Evolutionary conservation across 2,888 invertebrate genomes (phyloP), one percentile per base, ranked within the genome.

Genomic region (Achlya flavicornis): DNA sequence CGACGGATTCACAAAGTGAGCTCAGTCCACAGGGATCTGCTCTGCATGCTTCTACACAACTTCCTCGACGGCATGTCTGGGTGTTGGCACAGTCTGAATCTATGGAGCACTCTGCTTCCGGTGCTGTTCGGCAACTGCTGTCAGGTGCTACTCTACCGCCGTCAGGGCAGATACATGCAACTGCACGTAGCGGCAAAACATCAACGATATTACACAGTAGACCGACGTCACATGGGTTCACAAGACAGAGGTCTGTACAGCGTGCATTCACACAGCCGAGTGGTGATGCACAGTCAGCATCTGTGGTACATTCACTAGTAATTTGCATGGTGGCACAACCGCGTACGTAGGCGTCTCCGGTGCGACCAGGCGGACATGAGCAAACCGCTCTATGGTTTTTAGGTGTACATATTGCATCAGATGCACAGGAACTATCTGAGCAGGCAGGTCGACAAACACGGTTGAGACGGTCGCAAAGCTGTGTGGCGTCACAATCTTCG

Each of bases 131-230:
- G 85, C 98, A 98, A 70, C 95, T 95, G 72, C 96, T 97, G 63
- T 96, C 95, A 7, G 94, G 94, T 71, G 97, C 96, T 0, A 96
- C 95, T 58, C 97, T 95, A 0, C 97, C 97, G 68, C 98, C 97
- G 57, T 96, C 95, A 16, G 97, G 97, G 88, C 98, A 98, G 79
- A 97, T 95, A 83, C 98, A 98, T 76, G 98, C 97, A 76, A 98
- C 96, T 0, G 98, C 97, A 62, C 97, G 95, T 69, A 98, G 89
- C 3, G 98, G 98, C 59, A 96, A 83, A 0, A 97, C 96, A 75
- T 97, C 97, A 12, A 97, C 92, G 0, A 97, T 97, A 66, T 95
- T 94, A 85, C 98, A 98, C 66, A 96, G 95, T 75, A 98, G 97
- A 71, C 97, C 97, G 6, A 95, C 91, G 16, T 95, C 96, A 81